Evolutionary conservation across 2,888 invertebrate genomes (phyloP), one percentile per base, ranked within the genome.

Genomic region (Ecdyonurus torrentis): DNA sequence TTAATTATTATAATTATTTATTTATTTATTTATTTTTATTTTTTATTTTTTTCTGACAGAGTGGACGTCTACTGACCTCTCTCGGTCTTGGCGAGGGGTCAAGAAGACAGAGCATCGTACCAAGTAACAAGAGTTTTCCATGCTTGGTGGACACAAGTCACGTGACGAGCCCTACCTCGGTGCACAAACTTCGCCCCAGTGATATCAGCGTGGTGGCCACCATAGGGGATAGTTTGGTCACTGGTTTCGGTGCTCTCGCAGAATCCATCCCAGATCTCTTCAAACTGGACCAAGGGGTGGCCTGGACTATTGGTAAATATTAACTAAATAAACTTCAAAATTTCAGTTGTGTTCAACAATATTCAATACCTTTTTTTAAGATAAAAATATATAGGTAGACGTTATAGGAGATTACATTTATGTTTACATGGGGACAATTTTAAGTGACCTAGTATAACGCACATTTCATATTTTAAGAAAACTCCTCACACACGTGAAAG

Each of bases 141-240:
- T 55, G 55, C 55, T 20, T 18, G 5, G 19, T 22, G 19, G 7
- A 22, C 5, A 55, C 3, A 5, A 7, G 5, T n/a, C 7, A 5
- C 7, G 5, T 20, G 5, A 18, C 19, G 19, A n/a, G 7, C 55
- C n/a, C 55, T 5, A 55, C n/a, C 19, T 55, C 55, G 22, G 55
- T 55, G 55, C 55, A 55, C 20, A 5, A n/a, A 18, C 22, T 55
- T 5, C 10, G 55, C 5, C 55, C 55, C 7, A 5, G 22, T n/a
- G 55, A 55, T n/a, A 20, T 55, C 5, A 55, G 55, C 22, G 55
- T 55, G 55, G 55, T 55, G 55, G 55, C 55, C 55, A 20, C 55
- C 19, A 7, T 55, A 5, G 55, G 55, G 5, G 55, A 55, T n/a
- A 55, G 55, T 20, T 20, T 55, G 55, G 55, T 55, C 10, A 55